Base-by-base conservation (phyloP, 2,888 invertebrate genomes). In the Rhingia rostrata region DNA sequence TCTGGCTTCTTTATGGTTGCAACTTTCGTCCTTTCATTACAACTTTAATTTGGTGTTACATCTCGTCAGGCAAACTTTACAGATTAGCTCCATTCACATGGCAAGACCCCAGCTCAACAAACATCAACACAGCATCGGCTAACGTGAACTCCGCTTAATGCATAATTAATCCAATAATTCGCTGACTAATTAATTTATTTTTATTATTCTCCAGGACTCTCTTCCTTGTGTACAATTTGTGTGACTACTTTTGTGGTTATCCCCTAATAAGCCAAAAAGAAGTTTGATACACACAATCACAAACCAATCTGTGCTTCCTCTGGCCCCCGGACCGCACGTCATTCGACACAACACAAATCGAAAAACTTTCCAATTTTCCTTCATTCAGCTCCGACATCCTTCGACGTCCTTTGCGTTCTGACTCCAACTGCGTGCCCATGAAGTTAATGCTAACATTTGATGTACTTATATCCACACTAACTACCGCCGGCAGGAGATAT, bases 341-440 rank as follows among this genome's bases (percentile, higher is more conserved):
- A 73, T 78, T 83, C 67, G 58, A 58, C 78, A 73, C 58, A 77
- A 79, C 79, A 79, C 79, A 83, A 83, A 83, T 83, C 83, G 83
- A 83, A 83, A 83, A 83, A 83, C 83, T 83, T 83, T 83, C 64
- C 80, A 61, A 63, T 63, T 63, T 64, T 49, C 39, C 3, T 39
- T 39, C 12, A 30, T 49, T 4, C 30, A 6, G 32, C 63, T 35
- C 30, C 39, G 6, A 3, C 14, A 7, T 7, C 60, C 35, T 30
- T 53, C 54, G 22, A 22, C 22, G 22, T 22, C 56, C 7, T 12
- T 14, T 22, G 49, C 14, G 39, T 12, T 33, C 22, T n/a, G 39
- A 6, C 12, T 6, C 30, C 4, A 2, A 10, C 47, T 35, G 3
- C 45, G 4, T 9, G 4, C 5, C 39, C 70, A 37, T 33, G 43